These are phyloP conservation scores for Marcusenius ussheri DNA, from an alignment of 2,113 vertebrate genomes.

Conservation along the genomic window DNA sequence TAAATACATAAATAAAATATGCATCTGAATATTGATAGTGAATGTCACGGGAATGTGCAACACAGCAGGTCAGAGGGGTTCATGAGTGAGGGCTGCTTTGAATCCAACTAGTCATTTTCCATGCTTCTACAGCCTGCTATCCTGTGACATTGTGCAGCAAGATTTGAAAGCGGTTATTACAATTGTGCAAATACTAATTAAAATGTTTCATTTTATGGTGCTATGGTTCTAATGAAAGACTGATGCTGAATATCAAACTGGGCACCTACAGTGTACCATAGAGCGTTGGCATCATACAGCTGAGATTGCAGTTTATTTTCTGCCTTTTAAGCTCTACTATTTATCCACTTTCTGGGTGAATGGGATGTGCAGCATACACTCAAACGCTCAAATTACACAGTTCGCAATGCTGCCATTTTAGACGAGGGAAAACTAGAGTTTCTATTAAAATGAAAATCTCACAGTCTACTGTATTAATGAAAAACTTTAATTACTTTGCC, in stretches of 20 bases:
- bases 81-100: neutral
- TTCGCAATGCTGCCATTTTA: neutral
- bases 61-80: neutral
- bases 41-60: neutral
- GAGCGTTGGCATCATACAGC: neutral
- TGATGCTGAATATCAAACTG: neutral
- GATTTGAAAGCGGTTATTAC: neutral
- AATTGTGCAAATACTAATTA: neutral
- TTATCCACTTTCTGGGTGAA: neutral
- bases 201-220: neutral
- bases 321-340: neutral
- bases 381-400: neutral
- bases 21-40: neutral
- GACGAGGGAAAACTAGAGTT: neutral
- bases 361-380: neutral
- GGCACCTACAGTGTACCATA: neutral
- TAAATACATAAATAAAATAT: neutral
- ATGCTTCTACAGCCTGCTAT: neutral
- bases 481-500: neutral
- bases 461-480: neutral
- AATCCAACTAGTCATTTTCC: neutral
- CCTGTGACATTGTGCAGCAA: neutral
- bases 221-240: neutral
- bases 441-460: neutral
- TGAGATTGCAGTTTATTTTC: neutral